Conservation (phyloP, 2,113 vertebrate genomes). For the Gobius niger region DNA sequence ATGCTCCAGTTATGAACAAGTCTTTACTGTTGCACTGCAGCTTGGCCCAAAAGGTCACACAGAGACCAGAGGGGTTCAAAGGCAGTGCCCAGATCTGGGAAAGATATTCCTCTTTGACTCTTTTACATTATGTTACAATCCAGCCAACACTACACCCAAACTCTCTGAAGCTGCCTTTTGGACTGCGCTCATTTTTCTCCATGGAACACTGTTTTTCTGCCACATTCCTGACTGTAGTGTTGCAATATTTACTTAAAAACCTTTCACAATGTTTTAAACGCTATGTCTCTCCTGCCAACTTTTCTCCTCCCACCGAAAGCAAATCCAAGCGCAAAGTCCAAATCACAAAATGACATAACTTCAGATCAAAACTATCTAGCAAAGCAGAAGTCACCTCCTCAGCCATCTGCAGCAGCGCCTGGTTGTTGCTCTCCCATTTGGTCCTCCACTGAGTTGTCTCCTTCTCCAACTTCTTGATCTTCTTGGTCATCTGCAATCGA, state of each 20-base stretch:
- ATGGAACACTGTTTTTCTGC: not conserved
- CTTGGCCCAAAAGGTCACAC: conserved; percentile 66
- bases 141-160: not conserved
- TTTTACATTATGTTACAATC: no score
- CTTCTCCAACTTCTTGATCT: conserved; percentile 99
- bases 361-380: no score
- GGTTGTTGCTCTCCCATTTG: conserved; percentile 99
- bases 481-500: conserved; percentile 94
- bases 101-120: not conserved
- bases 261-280: not conserved
- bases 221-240: not conserved
- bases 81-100: conserved; percentile 39
- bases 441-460: conserved; percentile 95
- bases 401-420: conserved; percentile 97
- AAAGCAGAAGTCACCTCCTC: conserved; percentile 84
- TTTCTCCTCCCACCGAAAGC: not conserved
- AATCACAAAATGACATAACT: not conserved
- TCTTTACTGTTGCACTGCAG: conserved; percentile 68
- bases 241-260: not conserved
- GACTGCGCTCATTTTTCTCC: not conserved
- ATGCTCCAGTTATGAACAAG: conserved; percentile 75
- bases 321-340: not conserved
- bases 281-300: not conserved
- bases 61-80: conserved; percentile 63
- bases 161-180: not conserved